Conservation (phyloP, 2,797 vertebrate genomes). For the Hydrolagus colliei region DNA sequence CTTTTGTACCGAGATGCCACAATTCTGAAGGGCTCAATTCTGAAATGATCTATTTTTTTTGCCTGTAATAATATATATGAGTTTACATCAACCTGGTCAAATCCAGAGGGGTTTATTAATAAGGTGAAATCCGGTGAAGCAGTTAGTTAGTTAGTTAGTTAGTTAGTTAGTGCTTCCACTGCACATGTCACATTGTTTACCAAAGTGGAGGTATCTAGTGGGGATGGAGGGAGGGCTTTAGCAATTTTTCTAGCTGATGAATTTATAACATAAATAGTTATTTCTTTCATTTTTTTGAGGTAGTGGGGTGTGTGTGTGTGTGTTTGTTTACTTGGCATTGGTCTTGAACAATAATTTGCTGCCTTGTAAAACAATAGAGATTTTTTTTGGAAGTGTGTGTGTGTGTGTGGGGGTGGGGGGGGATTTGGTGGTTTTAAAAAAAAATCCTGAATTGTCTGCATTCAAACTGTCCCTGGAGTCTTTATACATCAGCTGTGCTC, state of each 20-base stretch:
- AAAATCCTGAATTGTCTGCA: conserved; percentile 23
- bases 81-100: no score
- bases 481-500: conserved; percentile 20
- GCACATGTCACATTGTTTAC: neutral
- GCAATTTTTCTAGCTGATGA: no score
- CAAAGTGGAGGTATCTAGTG: neutral
- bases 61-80: no score
- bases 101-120: no score
- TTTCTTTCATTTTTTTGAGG: no score
- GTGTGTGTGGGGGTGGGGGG: no score
- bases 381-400: no score
- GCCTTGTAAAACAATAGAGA: conserved; percentile 18
- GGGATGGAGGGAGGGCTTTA: no score
- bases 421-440: neutral
- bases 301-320: no score
- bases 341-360: neutral
- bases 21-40: neutral
- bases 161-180: neutral
- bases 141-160: neutral
- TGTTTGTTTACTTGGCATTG: neutral
- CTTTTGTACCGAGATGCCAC: no score
- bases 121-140: neutral
- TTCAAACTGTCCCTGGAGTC: conserved; percentile 36
- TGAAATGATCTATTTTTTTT: neutral
- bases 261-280: no score